Conservation (phyloP, 2,113 vertebrate genomes). For the Uropsilus gracilis region DNA sequence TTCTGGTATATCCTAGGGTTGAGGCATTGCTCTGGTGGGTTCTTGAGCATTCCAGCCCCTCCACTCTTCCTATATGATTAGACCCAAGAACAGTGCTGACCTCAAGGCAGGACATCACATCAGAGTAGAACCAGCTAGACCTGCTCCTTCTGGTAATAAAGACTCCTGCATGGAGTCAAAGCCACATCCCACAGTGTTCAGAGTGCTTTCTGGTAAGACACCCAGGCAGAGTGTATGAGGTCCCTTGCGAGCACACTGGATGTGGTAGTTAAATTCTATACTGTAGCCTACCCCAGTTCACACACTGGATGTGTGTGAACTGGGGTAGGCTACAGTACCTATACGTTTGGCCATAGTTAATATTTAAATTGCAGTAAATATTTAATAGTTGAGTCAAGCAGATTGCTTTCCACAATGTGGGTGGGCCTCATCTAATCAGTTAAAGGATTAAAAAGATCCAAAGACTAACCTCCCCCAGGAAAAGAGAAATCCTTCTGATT, state of each 20-base stretch:
- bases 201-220: background rate
- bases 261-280: background rate
- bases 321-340: background rate
- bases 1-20: background rate
- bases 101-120: background rate
- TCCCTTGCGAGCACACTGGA: background rate
- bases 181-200: background rate
- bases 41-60: background rate
- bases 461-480: background rate
- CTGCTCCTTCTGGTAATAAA: background rate
- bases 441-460: background rate
- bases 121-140: background rate
- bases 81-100: background rate
- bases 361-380: background rate
- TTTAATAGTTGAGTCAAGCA: background rate
- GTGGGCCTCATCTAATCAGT: background rate
- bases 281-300: too few relatives aligned
- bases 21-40: background rate
- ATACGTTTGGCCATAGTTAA: background rate
- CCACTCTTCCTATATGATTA: background rate
- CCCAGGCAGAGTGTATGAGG: background rate
- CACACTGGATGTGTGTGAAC: too few relatives aligned
- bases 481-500: background rate
- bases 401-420: background rate
- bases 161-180: too few relatives aligned